Conservation (phyloP, 2,113 vertebrate species). For the Halichoerus grypus region DNA sequence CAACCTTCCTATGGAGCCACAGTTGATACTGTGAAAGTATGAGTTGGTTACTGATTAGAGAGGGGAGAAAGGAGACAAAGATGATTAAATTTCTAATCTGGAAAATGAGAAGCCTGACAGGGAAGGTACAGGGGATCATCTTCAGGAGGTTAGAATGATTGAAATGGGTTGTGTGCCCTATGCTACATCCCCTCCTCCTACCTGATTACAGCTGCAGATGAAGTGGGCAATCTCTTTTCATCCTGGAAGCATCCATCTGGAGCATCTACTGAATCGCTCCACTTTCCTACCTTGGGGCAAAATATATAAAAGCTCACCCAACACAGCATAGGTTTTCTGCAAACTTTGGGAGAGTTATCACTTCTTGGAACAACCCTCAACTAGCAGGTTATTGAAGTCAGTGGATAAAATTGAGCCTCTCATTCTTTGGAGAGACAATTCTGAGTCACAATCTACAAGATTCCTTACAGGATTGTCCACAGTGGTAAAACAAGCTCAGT, state of each 20-base stretch:
- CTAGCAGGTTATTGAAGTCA: background rate
- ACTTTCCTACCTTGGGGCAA: background rate
- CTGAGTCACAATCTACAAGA: background rate
- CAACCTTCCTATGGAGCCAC: background rate
- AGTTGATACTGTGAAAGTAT: background rate
- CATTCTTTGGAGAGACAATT: background rate
- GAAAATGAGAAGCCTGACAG: background rate
- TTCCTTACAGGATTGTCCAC: too few relatives aligned
- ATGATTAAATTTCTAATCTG: background rate
- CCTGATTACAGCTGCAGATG: background rate
- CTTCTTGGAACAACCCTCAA: background rate
- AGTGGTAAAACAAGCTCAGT: background rate
- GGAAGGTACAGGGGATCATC: background rate
- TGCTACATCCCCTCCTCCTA: fast-evolving
- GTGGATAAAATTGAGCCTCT: background rate
- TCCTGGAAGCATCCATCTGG: background rate
- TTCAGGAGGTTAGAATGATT: background rate
- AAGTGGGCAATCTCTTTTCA: background rate
- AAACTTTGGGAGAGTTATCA: background rate
- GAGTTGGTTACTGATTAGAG: background rate
- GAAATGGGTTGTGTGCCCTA: background rate
- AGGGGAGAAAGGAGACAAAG: background rate
- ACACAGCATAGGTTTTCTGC: background rate
- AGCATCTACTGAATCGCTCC: background rate
- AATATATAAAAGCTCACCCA: background rate